These are phyloP conservation scores for Trachurus trachurus DNA, from an alignment of 2,797 vertebrate species.

Conservation along the genomic window DNA sequence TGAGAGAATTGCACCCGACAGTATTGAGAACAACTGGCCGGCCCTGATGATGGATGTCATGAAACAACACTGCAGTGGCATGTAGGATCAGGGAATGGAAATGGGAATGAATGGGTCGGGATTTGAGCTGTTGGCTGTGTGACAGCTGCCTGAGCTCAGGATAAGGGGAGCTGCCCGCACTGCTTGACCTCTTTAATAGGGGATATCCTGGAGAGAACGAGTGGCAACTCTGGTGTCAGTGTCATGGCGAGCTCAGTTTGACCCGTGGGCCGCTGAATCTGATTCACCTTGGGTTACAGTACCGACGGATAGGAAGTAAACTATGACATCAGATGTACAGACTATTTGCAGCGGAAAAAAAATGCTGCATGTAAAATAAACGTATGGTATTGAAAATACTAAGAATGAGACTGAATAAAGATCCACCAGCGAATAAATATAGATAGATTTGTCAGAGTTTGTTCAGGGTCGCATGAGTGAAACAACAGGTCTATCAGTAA, in stretches of 20 bases:
- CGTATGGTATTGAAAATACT: not conserved
- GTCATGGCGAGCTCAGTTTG: conserved; percentile 77
- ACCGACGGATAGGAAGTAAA: conserved; percentile 45
- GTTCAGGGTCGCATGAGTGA: not conserved
- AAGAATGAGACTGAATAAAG: not conserved
- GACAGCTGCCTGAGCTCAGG: conserved; percentile 85
- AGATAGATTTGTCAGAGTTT: not conserved
- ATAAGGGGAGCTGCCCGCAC: conserved; percentile 76
- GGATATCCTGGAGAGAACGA: conserved; percentile 82
- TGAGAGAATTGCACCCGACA: conserved; percentile 34
- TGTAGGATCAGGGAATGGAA: conserved; percentile 71
- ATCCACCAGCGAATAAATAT: not conserved
- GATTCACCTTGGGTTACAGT: conserved; percentile 54
- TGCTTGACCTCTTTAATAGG: conserved; percentile 82
- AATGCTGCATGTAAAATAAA: not conserved
- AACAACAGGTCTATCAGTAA: not conserved
- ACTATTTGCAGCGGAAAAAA: not conserved
- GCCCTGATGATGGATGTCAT: conserved; percentile 65
- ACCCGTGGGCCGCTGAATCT: conserved; percentile 59
- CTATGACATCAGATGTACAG: conserved; percentile 10
- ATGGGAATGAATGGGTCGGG: conserved; percentile 72
- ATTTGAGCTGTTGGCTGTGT: conserved; percentile 74
- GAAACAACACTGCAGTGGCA: conserved; percentile 69
- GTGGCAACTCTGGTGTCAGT: conserved; percentile 74
- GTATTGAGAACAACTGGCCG: conserved; percentile 61